phyloP scores from a whole-genome alignment of 2,113 vertebrate genomes.

The Quiscalus mexicanus region DNA sequence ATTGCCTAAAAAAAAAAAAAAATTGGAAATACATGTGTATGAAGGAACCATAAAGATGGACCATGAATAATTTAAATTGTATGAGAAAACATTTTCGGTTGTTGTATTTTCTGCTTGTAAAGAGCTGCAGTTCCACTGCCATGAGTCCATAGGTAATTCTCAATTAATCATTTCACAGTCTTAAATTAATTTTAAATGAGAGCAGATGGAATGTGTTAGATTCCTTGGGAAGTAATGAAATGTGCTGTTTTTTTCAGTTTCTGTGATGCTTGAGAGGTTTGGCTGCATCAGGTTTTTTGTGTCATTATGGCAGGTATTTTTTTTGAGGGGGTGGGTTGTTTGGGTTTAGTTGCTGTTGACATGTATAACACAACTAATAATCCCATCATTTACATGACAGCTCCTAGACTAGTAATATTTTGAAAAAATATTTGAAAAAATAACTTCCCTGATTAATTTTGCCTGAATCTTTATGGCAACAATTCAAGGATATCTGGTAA shows the following conservation, averaged over 20 bases:
- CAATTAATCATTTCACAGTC: constrained; percentile 39
- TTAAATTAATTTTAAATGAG: constrained; percentile 51
- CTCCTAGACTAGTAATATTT: background rate
- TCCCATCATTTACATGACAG: background rate
- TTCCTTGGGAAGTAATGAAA: background rate
- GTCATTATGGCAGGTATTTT: background rate
- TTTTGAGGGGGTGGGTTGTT: accelerated
- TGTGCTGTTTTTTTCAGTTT: background rate
- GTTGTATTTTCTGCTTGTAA: constrained; percentile 14
- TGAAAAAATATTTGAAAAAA: background rate
- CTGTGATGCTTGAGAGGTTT: background rate
- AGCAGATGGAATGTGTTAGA: background rate
- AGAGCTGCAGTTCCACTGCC: background rate
- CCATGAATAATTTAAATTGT: background rate
- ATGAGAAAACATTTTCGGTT: background rate
- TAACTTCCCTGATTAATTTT: background rate
- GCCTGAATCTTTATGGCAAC: background rate
- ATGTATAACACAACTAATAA: background rate
- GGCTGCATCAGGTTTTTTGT: background rate
- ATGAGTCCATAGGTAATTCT: constrained; percentile 8
- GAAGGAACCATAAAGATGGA: background rate
- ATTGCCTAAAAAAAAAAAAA: background rate
- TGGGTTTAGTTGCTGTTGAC: background rate
- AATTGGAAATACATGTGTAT: background rate
- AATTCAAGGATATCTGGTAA: background rate